Base-by-base conservation (phyloP, 2,888 invertebrate species). In the Disparrhopalites patrizii region DNA sequence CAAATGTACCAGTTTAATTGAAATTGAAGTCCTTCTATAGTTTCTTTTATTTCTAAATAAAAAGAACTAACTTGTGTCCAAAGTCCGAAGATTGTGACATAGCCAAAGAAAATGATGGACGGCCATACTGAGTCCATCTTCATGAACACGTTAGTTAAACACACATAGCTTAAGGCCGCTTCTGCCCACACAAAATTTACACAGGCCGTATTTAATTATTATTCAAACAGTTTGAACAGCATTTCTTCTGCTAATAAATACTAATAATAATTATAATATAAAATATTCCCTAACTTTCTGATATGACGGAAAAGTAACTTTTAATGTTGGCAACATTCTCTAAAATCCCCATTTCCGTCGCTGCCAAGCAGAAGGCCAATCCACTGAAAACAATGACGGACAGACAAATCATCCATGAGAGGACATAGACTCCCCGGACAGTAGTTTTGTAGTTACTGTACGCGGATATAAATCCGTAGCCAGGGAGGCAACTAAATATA, bases 271-370 rank as follows among this genome's bases (percentile, higher is more conserved):
- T n/a, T n/a, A n/a, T n/a, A n/a, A 15, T 27, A 27, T 31, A 38
- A 27, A 5, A 47, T 31, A 33, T 15, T 20, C 28, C 5, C 20
- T 30, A n/a, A 65, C 68, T 15, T 58, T 65, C 66, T 18, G 47
- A 27, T 31, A 69, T 50, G 3, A 69, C 51, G 23, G 52, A 40
- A 27, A 38, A 60, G 18, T 56, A 64, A 15, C 51, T 66, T 28
- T 23, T 31, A 13, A 62, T 52, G 5, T 23, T 40, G 1, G 62
- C 36, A 3, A 56, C n/a, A 8, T 62, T 40, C 10, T 63, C 69
- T 1, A 71, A 38, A 40, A 71, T 69, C n/a, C 66, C 69, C 18
- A 69, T 27, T 36, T 71, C 71, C 1, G 65, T 65, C 28, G 64
- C 68, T 0, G 68, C 58, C 5, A 71, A 60, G 15, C 66, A 25